A percentile compares a stretch with the other conserved stretches of the same genome.
Conservation (phyloP, 2,797 vertebrate genomes). For the Sebastolobus altivelis region DNA sequence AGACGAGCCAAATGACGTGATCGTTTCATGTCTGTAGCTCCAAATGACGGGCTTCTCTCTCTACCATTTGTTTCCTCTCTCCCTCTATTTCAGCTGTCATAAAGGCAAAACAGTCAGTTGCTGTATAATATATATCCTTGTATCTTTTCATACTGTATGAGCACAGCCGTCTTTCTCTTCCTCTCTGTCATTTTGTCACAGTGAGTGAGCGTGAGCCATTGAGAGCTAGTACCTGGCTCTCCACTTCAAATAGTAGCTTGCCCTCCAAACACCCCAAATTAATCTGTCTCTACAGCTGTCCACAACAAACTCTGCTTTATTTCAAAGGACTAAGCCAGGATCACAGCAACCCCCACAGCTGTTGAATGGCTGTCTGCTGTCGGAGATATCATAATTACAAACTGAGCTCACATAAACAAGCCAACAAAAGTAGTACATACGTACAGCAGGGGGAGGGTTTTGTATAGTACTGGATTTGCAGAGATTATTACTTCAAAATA, state of each 20-base stretch:
- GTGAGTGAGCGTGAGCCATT: not conserved
- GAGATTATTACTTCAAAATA: not conserved
- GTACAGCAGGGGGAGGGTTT: not conserved
- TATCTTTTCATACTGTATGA: not conserved
- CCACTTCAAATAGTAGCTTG: slow-evolving; percentile 42
- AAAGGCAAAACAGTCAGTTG: not conserved
- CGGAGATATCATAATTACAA: slow-evolving; percentile 52
- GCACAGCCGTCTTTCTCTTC: not conserved
- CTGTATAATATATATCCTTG: not conserved
- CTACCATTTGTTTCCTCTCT: not conserved
- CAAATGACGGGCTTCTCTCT: not conserved
- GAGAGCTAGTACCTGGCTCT: slow-evolving; percentile 41
- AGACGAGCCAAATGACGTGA: not conserved
- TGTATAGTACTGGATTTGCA: slow-evolving; percentile 4
- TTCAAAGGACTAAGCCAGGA: slow-evolving; percentile 57
- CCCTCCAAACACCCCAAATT: slow-evolving; percentile 57
- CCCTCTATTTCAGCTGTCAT: not conserved
- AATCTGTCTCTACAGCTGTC: slow-evolving; percentile 68
- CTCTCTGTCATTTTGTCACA: slow-evolving; percentile 8
- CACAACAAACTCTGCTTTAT: slow-evolving; percentile 56
- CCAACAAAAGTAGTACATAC: slow-evolving; percentile 17
- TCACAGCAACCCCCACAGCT: slow-evolving; percentile 51
- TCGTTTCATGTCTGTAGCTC: not conserved
- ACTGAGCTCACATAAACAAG: slow-evolving; percentile 24
- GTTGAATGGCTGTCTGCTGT: slow-evolving; percentile 50